Evolutionary conservation across 2,888 invertebrate species (phyloP).

Genomic region (Stenolophus ochropezus): DNA sequence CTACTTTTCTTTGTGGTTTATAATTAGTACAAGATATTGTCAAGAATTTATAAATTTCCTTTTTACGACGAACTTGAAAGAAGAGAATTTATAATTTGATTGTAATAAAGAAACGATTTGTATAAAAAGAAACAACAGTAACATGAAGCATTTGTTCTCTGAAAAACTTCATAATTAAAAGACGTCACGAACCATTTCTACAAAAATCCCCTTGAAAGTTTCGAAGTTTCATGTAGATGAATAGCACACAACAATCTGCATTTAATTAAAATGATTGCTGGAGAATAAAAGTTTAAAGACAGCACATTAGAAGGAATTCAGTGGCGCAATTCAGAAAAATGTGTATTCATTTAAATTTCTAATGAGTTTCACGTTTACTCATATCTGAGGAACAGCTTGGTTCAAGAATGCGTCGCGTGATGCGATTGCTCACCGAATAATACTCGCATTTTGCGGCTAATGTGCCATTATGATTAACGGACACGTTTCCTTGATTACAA

Average conservation of each 20-base stretch:
- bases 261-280: constrained; percentile 33
- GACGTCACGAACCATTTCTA: background rate
- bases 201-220: background rate
- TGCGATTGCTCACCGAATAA: constrained; percentile 22
- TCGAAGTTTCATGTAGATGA: constrained; percentile 3
- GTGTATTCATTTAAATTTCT: constrained; percentile 38
- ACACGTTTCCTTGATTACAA: background rate
- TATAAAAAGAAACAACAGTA: background rate
- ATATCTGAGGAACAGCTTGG: constrained; percentile 6
- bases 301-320: constrained; percentile 26
- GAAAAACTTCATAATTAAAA: background rate
- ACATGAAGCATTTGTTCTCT: background rate
- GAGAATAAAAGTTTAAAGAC: constrained; percentile 25
- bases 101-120: no score
- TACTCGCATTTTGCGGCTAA: constrained; percentile 33
- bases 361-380: constrained; percentile 12
- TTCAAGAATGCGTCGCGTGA: constrained; percentile 20
- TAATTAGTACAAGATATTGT: no score
- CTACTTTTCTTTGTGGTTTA: no score
- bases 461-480: background rate
- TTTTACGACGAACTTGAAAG: no score
- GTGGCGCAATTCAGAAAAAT: constrained; percentile 28
- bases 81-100: no score
- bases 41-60: no score
- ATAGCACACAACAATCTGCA: constrained; percentile 38